Evolutionary conservation across 2,888 invertebrate species (phyloP).

Genomic region (Brenthis daphne): DNA sequence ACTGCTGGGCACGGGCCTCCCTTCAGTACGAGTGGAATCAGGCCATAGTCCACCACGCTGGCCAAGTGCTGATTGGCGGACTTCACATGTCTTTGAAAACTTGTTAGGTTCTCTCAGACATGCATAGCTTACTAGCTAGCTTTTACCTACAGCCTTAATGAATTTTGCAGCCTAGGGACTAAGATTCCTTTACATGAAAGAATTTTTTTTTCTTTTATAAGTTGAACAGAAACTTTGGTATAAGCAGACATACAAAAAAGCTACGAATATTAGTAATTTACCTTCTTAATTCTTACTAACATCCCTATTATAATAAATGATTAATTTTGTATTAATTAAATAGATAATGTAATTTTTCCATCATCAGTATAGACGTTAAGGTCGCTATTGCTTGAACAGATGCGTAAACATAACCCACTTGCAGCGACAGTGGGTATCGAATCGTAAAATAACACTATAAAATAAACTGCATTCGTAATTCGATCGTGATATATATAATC

Average conservation of each 20-base stretch:
- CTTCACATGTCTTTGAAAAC: too few species aligned
- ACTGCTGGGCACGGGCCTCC: too few species aligned
- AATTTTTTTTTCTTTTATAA: background rate
- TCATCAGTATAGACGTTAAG: constrained; percentile 19
- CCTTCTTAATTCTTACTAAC: background rate
- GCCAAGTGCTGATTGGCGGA: too few species aligned
- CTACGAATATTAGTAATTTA: too few species aligned
- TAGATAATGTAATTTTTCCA: constrained; percentile 7
- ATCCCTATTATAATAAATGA: constrained; percentile 5
- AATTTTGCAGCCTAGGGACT: too few species aligned
- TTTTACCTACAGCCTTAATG: too few species aligned
- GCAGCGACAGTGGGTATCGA: constrained; percentile 2
- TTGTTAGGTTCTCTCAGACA: too few species aligned
- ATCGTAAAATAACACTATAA: constrained; percentile 1
- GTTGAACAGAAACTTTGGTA: background rate
- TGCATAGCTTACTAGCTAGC: too few species aligned
- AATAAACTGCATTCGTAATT: constrained; percentile 11
- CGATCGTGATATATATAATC: constrained; percentile 8
- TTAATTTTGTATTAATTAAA: constrained; percentile 10
- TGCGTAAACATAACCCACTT: constrained; percentile 37
- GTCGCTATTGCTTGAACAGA: constrained; percentile 40
- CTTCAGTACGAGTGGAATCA: too few species aligned
- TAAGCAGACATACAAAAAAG: too few species aligned
- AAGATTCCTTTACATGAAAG: too few species aligned
- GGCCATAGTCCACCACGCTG: too few species aligned